Percentiles rank a stretch among this genome's conserved stretches.
phyloP scores from a whole-genome alignment of 2,797 vertebrate species.

The Smutsia temminckii region DNA sequence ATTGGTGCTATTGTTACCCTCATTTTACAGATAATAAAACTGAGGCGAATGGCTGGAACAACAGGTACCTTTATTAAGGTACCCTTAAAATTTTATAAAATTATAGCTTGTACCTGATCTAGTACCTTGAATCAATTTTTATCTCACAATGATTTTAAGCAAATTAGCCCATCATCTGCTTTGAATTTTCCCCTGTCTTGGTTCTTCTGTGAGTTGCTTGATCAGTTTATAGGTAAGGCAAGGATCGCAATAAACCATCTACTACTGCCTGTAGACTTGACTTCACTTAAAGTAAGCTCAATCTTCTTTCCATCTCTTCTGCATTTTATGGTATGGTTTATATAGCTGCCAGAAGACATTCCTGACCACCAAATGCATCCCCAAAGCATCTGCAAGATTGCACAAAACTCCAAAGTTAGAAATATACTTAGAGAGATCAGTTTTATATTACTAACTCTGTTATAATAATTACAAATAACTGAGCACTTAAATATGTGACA shows the following conservation, averaged over 20 bases:
- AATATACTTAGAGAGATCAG: not conserved
- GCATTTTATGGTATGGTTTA: not conserved
- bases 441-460: not conserved
- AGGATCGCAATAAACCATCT: not conserved
- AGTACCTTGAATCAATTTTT: not conserved
- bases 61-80: not conserved
- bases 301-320: not conserved
- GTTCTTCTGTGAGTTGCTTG: not conserved
- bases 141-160: not conserved
- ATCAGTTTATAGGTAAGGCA: not conserved
- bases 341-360: not conserved
- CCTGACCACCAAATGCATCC: not conserved
- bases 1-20: not conserved
- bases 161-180: not conserved
- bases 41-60: not conserved
- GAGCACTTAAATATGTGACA: not conserved
- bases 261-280: not conserved
- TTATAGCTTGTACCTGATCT: not conserved
- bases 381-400: not conserved
- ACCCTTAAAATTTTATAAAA: not conserved
- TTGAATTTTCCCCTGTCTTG: not conserved
- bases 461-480: not conserved
- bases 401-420: not conserved
- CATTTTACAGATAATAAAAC: not conserved
- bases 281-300: not conserved